These are phyloP conservation scores for Chiloscyllium plagiosum DNA, from an alignment of 2,113 vertebrate genomes.

Conservation along the genomic window DNA sequence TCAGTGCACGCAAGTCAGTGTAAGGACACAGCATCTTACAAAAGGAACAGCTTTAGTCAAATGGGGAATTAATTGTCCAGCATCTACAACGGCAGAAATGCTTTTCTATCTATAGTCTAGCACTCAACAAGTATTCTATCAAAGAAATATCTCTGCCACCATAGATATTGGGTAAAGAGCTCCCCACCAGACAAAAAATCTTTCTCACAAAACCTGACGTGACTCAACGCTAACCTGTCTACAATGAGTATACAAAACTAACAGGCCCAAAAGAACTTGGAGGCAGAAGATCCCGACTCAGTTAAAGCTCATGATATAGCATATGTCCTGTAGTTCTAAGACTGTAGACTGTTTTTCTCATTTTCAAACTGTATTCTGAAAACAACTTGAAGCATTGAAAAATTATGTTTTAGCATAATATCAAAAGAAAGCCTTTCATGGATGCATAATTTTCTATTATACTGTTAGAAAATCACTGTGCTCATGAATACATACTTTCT, in stretches of 20 bases:
- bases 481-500: slow-evolving; percentile 59
- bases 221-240: not conserved
- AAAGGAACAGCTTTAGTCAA: not conserved
- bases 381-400: not conserved
- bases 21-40: not conserved
- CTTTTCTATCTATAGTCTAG: not conserved
- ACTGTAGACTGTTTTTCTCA: not conserved
- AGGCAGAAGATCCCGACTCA: not conserved
- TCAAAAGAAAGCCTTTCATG: not conserved
- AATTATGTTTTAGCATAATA: not conserved
- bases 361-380: not conserved
- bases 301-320: not conserved
- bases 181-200: not conserved
- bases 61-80: not conserved
- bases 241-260: not conserved
- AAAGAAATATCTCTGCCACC: not conserved
- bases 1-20: not conserved
- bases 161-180: not conserved
- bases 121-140: too few species aligned
- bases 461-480: not conserved
- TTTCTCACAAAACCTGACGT: not conserved
- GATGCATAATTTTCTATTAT: not conserved
- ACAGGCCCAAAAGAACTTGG: not conserved
- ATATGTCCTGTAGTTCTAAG: not conserved
- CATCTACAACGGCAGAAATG: not conserved